These are phyloP conservation scores for Chironomus riparius DNA, from an alignment of 2,888 invertebrate genomes.

Conservation along the genomic window DNA sequence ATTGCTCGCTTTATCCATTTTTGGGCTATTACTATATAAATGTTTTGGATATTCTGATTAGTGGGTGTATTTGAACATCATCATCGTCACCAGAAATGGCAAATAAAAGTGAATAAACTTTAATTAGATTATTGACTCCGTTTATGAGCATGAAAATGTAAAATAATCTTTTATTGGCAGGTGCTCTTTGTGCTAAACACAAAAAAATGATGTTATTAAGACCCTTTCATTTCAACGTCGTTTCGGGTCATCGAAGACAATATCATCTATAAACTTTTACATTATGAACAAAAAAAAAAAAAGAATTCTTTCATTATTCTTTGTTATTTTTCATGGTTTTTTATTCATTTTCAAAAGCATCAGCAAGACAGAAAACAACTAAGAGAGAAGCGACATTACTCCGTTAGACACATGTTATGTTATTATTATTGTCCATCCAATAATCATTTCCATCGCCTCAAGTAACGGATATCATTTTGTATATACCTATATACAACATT, in stretches of 20 bases:
- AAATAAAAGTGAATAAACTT: constrained; percentile 12
- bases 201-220: background rate
- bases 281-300: background rate
- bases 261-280: background rate
- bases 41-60: background rate
- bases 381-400: background rate
- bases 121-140: constrained; percentile 26
- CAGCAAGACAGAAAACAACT: background rate
- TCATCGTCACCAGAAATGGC: background rate
- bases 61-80: background rate
- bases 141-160: background rate
- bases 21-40: background rate
- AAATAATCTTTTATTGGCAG: background rate
- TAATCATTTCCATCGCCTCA: constrained; percentile 24
- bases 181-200: background rate
- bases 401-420: constrained; percentile 23
- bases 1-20: background rate
- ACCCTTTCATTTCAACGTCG: background rate
- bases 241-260: background rate
- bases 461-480: constrained; percentile 26
- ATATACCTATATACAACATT: background rate
- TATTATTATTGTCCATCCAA: constrained; percentile 13
- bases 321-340: background rate
- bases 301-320: background rate
- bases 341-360: background rate